Evolutionary conservation across 2,888 invertebrate species (phyloP).

Genomic region (Clunio marinus): DNA sequence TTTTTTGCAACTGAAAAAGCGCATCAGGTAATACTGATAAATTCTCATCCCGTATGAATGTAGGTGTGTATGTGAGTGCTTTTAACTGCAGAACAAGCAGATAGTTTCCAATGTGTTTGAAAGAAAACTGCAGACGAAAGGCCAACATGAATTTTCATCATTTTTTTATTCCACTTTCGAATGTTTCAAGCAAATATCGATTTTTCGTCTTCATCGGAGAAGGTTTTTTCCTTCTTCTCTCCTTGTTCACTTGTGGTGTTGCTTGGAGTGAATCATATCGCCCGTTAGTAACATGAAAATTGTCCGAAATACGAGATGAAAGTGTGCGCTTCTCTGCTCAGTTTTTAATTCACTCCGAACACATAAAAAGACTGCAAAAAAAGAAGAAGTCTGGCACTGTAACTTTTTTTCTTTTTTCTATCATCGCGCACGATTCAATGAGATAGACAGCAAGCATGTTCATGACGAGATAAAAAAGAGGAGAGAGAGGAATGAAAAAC

Average conservation of each 20-base stretch:
- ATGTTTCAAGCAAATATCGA: conserved; percentile 28
- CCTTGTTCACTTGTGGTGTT: not conserved
- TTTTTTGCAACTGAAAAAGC: no score
- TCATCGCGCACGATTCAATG: not conserved
- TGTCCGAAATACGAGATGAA: no score
- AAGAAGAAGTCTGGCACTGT: no score
- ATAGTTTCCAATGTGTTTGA: no score
- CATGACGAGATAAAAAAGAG: no score
- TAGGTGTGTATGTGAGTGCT: not conserved
- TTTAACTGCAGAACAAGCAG: not conserved
- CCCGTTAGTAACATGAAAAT: no score
- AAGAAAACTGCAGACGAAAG: conserved; percentile 27
- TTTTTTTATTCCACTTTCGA: not conserved
- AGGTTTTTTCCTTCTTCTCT: not conserved
- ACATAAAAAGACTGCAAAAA: no score
- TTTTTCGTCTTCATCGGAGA: not conserved
- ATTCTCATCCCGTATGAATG: no score
- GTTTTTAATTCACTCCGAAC: no score
- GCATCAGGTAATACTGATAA: no score
- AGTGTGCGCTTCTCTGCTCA: not conserved
- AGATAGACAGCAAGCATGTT: not conserved
- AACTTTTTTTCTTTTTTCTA: not conserved
- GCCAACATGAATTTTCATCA: conserved; percentile 5
- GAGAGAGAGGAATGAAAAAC: no score
- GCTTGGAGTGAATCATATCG: not conserved